These are phyloP conservation scores for Mycetomoellerius zeteki DNA, from an alignment of 1,140 invertebrate species.

Conservation along the genomic window DNA sequence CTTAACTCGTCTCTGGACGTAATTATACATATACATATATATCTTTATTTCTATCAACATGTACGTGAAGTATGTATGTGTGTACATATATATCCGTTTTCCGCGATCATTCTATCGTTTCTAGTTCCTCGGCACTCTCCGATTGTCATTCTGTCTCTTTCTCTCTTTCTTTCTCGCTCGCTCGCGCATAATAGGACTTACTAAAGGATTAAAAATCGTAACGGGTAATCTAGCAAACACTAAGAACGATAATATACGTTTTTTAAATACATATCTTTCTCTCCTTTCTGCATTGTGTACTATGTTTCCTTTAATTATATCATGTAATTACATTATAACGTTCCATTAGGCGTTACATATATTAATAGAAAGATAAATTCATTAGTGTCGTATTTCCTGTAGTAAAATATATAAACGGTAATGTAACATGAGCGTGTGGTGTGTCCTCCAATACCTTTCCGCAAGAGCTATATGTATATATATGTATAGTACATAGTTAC, in stretches of 20 bases:
- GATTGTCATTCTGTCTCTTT: not conserved
- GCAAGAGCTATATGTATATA: slow-evolving; percentile 37
- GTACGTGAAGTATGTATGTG: slow-evolving; percentile 46
- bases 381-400: slow-evolving; percentile 56
- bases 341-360: slow-evolving; percentile 54
- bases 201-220: slow-evolving; percentile 50
- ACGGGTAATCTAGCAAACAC: slow-evolving; percentile 53
- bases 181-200: slow-evolving; percentile 25
- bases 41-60: slow-evolving; percentile 41
- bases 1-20: slow-evolving; percentile 44
- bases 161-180: slow-evolving; percentile 27
- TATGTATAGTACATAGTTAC: slow-evolving; percentile 40
- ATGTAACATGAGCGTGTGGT: slow-evolving; percentile 40
- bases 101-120: not conserved
- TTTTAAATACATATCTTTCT: slow-evolving; percentile 28
- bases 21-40: slow-evolving; percentile 33
- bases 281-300: slow-evolving; percentile 36
- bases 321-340: slow-evolving; percentile 58
- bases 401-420: slow-evolving; percentile 65
- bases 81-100: slow-evolving; percentile 38
- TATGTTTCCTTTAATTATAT: slow-evolving; percentile 56
- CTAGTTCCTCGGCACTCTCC: slow-evolving; percentile 2
- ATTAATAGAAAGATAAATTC: slow-evolving; percentile 61
- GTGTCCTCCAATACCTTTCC: slow-evolving; percentile 34
- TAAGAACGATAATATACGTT: slow-evolving; percentile 50